Evolutionary conservation across 2,113 vertebrate genomes (phyloP).

Genomic region (Chlorodrepanis virens): DNA sequence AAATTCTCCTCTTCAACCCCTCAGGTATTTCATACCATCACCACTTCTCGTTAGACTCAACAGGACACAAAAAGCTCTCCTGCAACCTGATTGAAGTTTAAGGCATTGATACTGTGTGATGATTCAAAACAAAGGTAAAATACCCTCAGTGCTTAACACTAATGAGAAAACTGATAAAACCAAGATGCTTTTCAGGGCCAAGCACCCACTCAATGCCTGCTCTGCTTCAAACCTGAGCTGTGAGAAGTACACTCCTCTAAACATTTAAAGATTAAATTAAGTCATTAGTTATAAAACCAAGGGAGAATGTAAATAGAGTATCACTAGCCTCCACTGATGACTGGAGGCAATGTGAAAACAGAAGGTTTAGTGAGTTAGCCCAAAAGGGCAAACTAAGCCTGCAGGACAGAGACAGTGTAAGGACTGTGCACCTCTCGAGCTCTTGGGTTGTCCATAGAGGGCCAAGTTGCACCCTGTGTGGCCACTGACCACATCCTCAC

Average conservation of each 20-base stretch:
- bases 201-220: background rate
- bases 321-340: background rate
- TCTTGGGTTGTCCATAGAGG: background rate
- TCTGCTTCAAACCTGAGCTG: background rate
- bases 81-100: background rate
- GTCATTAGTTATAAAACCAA: slow-evolving; percentile 1
- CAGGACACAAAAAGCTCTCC: background rate
- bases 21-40: background rate
- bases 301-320: background rate
- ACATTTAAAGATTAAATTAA: slow-evolving; percentile 8
- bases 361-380: background rate
- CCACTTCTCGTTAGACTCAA: background rate
- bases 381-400: background rate
- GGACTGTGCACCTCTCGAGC: background rate
- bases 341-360: background rate
- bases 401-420: background rate
- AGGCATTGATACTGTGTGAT: background rate
- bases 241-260: background rate
- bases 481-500: background rate
- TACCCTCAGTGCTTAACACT: background rate
- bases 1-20: background rate
- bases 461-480: background rate
- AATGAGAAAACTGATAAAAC: background rate
- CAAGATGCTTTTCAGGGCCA: background rate
- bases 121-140: slow-evolving; percentile 31